Evolutionary conservation across 2,888 invertebrate genomes (phyloP).

Genomic region (Dexiosoma caninum): DNA sequence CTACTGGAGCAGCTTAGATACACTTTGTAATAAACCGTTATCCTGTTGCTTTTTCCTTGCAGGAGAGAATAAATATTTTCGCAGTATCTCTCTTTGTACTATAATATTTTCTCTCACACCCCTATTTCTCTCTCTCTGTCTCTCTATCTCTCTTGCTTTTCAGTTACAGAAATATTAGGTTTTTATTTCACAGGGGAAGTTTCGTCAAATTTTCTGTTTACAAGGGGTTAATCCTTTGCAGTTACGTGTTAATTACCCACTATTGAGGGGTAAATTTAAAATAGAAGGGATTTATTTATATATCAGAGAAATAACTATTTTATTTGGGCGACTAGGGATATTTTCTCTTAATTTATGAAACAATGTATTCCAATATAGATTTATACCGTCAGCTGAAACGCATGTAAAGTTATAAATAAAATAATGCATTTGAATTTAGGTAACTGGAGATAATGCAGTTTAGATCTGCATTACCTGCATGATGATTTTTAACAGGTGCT

Average conservation of each 20-base stretch:
- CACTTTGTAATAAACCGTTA: slow-evolving; percentile 4
- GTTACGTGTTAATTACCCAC: neutral
- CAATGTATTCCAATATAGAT: neutral
- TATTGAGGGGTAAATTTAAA: neutral
- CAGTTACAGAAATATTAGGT: slow-evolving; percentile 13
- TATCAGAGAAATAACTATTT: too few relatives aligned
- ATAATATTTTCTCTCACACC: too few relatives aligned
- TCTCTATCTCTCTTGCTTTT: neutral
- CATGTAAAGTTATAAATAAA: too few relatives aligned
- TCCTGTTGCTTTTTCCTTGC: slow-evolving; percentile 39
- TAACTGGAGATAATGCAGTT: too few relatives aligned
- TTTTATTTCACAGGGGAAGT: neutral
- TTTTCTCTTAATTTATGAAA: slow-evolving; percentile 38
- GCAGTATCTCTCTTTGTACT: too few relatives aligned
- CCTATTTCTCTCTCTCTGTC: neutral
- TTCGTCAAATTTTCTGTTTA: slow-evolving; percentile 52
- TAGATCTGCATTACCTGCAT: too few relatives aligned
- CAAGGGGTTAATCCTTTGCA: neutral
- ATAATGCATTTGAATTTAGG: neutral
- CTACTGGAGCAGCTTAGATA: neutral
- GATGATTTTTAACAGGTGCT: too few relatives aligned
- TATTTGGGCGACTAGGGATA: too few relatives aligned
- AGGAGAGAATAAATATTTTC: neutral
- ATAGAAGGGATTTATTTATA: too few relatives aligned
- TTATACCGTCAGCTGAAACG: neutral